phyloP scores from a whole-genome alignment of 1,140 invertebrate genomes.

The Pissodes strobi region DNA sequence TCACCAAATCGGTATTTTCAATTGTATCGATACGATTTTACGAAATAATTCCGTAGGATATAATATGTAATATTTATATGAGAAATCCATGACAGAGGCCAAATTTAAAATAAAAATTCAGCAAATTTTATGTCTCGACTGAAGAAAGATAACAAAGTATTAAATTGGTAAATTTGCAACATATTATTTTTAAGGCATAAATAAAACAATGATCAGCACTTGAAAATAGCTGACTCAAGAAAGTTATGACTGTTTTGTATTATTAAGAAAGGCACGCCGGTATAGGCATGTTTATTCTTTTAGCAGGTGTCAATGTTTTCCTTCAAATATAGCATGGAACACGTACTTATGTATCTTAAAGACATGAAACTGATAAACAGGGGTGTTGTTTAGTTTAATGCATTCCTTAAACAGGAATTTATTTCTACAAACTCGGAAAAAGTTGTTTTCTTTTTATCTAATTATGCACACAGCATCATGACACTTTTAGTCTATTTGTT shows the following conservation, averaged over 20 bases:
- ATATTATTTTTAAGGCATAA: constrained; percentile 9
- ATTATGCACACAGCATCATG: too few relatives aligned
- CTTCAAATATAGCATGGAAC: constrained; percentile 9
- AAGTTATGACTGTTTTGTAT: constrained; percentile 19
- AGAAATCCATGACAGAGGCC: too few relatives aligned
- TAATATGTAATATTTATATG: too few relatives aligned
- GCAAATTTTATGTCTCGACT: too few relatives aligned
- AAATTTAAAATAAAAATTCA: too few relatives aligned
- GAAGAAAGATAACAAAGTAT: constrained; percentile 17
- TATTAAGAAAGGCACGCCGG: constrained; percentile 18
- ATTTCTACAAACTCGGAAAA: constrained; percentile 24
- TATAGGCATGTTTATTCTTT: constrained; percentile 22
- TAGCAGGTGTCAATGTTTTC: constrained; percentile 28
- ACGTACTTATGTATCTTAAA: constrained; percentile 19
- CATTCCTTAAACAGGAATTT: constrained; percentile 19
- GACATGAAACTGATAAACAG: constrained; percentile 12
- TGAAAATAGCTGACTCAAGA: constrained; percentile 21
- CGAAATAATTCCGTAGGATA: too few relatives aligned
- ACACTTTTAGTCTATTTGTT: too few relatives aligned
- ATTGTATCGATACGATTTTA: too few relatives aligned
- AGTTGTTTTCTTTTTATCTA: too few relatives aligned
- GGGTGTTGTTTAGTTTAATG: constrained; percentile 13
- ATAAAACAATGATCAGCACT: constrained; percentile 21
- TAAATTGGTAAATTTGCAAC: constrained; percentile 24
- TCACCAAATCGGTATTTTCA: too few relatives aligned